phyloP scores from a whole-genome alignment of 2,888 invertebrate species.

The Parnassius apollo region DNA sequence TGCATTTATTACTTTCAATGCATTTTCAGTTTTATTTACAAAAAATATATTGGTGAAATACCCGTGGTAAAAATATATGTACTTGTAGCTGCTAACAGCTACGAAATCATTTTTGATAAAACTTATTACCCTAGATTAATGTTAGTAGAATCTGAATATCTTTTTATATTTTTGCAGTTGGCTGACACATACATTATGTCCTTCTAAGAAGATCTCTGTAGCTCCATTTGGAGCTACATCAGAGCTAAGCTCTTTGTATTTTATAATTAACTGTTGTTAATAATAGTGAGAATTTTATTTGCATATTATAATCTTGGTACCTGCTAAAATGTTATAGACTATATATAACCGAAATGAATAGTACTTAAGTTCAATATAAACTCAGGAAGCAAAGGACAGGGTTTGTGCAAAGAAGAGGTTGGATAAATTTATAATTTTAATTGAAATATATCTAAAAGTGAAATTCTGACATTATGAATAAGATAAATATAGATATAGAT shows the following conservation, averaged over 20 bases:
- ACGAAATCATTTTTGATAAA: too few species aligned
- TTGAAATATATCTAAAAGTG: slow-evolving; percentile 1
- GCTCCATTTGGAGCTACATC: slow-evolving; percentile 56
- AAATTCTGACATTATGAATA: slow-evolving; percentile 55
- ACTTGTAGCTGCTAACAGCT: too few species aligned
- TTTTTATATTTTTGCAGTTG: slow-evolving; percentile 52
- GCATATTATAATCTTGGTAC: slow-evolving; percentile 29
- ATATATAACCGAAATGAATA: slow-evolving; percentile 3
- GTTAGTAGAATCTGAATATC: not conserved
- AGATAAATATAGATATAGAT: slow-evolving; percentile 64
- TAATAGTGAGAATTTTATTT: slow-evolving; percentile 27
- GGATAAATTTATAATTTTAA: slow-evolving; percentile 2
- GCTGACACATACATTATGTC: slow-evolving; percentile 55
- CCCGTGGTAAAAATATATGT: too few species aligned
- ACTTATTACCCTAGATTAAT: too few species aligned
- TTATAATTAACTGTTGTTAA: slow-evolving; percentile 12
- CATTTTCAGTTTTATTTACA: too few species aligned
- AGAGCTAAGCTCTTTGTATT: slow-evolving; percentile 48
- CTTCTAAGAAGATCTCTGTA: slow-evolving; percentile 47
- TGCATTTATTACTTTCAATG: slow-evolving; percentile 3
- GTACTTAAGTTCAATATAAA: not conserved
- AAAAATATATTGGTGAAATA: too few species aligned
- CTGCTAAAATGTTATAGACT: slow-evolving; percentile 19
- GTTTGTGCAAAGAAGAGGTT: slow-evolving; percentile 14
- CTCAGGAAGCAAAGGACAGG: not conserved